Conservation (phyloP, 2,797 vertebrate species). For the Kryptolebias ocellatus region DNA sequence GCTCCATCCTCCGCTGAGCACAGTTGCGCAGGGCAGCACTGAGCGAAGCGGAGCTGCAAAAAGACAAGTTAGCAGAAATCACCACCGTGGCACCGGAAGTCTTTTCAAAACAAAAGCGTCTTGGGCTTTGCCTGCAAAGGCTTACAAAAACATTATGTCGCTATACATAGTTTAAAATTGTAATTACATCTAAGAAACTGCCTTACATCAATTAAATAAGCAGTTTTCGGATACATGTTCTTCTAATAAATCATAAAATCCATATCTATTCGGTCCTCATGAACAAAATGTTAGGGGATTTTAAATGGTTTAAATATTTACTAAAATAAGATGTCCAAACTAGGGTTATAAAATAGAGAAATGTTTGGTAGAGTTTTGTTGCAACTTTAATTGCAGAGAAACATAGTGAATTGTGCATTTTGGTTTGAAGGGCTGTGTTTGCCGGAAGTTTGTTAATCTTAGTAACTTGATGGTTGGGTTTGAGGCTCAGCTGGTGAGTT, state of each 20-base stretch:
- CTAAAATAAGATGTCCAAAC: not conserved
- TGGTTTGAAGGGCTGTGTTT: slow-evolving; percentile 23
- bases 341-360: not conserved
- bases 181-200: not conserved
- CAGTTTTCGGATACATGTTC: too few relatives aligned
- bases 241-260: too few relatives aligned
- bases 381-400: not conserved
- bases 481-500: slow-evolving; percentile 71
- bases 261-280: too few relatives aligned
- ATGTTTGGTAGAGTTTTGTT: not conserved
- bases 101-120: slow-evolving; percentile 4
- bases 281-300: too few relatives aligned
- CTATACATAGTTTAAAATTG: not conserved
- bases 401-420: slow-evolving; percentile 1
- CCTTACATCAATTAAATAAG: too few relatives aligned
- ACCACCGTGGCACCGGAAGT: slow-evolving; percentile 10
- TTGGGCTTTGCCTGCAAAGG: not conserved
- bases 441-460: slow-evolving; percentile 15
- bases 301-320: too few relatives aligned
- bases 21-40: slow-evolving; percentile 45
- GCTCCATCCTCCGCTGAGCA: slow-evolving; percentile 40
- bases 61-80: not conserved
- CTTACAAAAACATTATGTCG: not conserved
- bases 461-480: slow-evolving; percentile 1
- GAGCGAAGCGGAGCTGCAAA: slow-evolving; percentile 11